phyloP scores from a whole-genome alignment of 2,797 vertebrate species.

The Gymnothorax javanicus region DNA sequence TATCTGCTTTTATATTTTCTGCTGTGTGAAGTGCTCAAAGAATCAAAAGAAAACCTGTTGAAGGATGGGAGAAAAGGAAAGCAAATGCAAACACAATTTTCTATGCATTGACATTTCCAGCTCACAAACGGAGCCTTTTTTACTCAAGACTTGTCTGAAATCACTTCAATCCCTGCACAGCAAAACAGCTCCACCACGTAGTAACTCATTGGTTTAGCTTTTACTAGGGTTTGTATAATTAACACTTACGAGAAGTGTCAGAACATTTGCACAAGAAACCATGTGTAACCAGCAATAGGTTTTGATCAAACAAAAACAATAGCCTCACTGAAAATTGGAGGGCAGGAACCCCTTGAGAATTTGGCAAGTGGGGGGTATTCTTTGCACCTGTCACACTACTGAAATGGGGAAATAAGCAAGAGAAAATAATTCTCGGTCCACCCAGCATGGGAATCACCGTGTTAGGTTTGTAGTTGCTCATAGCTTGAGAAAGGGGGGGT shows the following conservation, averaged over 20 bases:
- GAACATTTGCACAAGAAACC: background rate
- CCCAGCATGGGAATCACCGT: constrained; percentile 18
- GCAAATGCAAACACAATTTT: background rate
- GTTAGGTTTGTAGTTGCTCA: background rate
- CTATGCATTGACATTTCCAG: background rate
- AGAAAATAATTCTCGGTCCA: constrained; percentile 5
- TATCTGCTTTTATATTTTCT: constrained; percentile 43
- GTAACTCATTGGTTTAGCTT: background rate
- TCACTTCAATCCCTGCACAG: background rate
- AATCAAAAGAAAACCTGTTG: constrained; percentile 40
- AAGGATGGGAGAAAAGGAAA: constrained; percentile 7
- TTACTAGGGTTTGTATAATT: background rate
- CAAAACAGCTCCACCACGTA: background rate
- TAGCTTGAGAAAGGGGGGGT: background rate
- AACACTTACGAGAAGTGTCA: background rate
- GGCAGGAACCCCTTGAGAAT: background rate
- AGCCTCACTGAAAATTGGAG: background rate
- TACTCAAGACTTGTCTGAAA: background rate
- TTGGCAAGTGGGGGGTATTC: constrained; percentile 20
- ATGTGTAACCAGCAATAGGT: background rate
- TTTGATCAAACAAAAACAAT: background rate
- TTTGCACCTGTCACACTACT: constrained; percentile 2
- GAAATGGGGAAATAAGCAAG: background rate
- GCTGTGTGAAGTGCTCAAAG: constrained; percentile 29
- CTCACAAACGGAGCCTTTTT: background rate